phyloP scores from a whole-genome alignment of 2,113 vertebrate species.

The Stercorarius parasiticus region DNA sequence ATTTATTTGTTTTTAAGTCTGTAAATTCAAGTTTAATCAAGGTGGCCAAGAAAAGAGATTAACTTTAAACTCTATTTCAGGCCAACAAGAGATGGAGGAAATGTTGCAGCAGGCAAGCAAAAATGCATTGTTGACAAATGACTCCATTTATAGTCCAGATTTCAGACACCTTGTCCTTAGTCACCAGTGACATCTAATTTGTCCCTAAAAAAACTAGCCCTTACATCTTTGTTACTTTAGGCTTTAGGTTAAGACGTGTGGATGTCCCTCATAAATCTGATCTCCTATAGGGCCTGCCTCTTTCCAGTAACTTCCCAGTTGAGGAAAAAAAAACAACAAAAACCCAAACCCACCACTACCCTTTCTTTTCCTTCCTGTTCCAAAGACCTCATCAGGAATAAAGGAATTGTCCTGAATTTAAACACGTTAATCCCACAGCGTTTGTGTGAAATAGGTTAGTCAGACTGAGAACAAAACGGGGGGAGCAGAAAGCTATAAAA shows the following conservation, averaged over 20 bases:
- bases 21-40: neutral
- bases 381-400: conserved; percentile 31
- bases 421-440: conserved; percentile 32
- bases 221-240: conserved; percentile 73
- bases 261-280: conserved; percentile 74
- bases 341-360: neutral
- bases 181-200: conserved; percentile 77
- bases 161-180: conserved; percentile 72
- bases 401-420: conserved; percentile 68
- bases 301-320: conserved; percentile 4
- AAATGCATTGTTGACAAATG: conserved; percentile 71
- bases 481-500: conserved; percentile 61
- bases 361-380: conserved; percentile 26
- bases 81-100: conserved; percentile 24
- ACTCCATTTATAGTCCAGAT: conserved; percentile 72
- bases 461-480: conserved; percentile 51
- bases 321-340: neutral
- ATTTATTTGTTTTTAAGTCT: neutral
- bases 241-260: conserved; percentile 68
- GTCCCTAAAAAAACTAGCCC: conserved; percentile 67
- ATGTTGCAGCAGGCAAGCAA: conserved; percentile 51
- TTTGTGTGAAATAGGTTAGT: conserved; percentile 58
- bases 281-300: conserved; percentile 54
- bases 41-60: neutral
- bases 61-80: conserved; percentile 56